These are phyloP conservation scores for Apamea epomidion DNA, from an alignment of 2,888 invertebrate genomes.

Conservation along the genomic window DNA sequence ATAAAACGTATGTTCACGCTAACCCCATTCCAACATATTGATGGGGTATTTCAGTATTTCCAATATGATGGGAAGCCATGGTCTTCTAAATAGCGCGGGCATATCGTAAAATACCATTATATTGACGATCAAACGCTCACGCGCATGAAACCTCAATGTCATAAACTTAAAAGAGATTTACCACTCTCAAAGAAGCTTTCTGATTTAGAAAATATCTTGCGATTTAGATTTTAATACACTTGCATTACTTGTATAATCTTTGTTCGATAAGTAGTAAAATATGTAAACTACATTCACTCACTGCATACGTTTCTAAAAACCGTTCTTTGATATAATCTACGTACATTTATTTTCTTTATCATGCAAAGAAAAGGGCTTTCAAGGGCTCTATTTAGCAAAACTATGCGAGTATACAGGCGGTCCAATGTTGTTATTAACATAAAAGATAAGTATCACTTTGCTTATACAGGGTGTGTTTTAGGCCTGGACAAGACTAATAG, in stretches of 20 bases:
- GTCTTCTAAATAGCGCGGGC: slow-evolving; percentile 36
- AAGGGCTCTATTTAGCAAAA: slow-evolving; percentile 43
- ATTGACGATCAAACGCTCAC: slow-evolving; percentile 17
- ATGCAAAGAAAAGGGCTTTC: slow-evolving; percentile 50
- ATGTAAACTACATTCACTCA: slow-evolving; percentile 27
- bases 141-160: slow-evolving; percentile 1
- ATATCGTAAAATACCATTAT: slow-evolving; percentile 25
- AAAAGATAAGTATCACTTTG: slow-evolving; percentile 58
- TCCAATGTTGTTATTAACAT: slow-evolving; percentile 53
- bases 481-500: slow-evolving; percentile 14
- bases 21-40: slow-evolving; percentile 44
- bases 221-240: slow-evolving; percentile 6
- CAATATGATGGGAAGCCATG: slow-evolving; percentile 47
- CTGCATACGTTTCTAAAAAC: slow-evolving; percentile 30
- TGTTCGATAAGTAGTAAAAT: slow-evolving; percentile 26
- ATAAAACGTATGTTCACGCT: slow-evolving; percentile 37
- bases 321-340: slow-evolving; percentile 40
- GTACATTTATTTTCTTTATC: slow-evolving; percentile 61
- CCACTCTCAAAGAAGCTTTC: slow-evolving; percentile 5
- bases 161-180: slow-evolving; percentile 35
- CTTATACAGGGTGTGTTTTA: slow-evolving; percentile 46
- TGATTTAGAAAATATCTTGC: slow-evolving; percentile 22
- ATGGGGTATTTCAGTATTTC: slow-evolving; percentile 56
- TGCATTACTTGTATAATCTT: slow-evolving; percentile 22
- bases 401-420: slow-evolving; percentile 44